A percentile compares a stretch with the other conserved stretches of the same genome.
These are phyloP conservation scores for Corapipo altera DNA, from an alignment of 2,113 vertebrate genomes.

Conservation along the genomic window DNA sequence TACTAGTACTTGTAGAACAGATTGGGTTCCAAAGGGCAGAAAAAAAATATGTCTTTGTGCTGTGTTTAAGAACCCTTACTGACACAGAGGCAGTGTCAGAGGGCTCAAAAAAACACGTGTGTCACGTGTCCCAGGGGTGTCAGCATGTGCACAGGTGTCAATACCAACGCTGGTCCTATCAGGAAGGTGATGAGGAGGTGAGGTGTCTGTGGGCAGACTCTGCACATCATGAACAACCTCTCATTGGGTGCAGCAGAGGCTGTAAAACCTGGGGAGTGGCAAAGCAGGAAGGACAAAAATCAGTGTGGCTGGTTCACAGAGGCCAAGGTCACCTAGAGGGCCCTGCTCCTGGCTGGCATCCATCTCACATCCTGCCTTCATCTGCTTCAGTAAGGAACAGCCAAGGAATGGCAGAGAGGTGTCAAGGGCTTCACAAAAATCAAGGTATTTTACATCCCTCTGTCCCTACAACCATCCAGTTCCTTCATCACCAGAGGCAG, in stretches of 20 bases:
- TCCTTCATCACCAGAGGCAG: neutral
- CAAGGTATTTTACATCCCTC: neutral
- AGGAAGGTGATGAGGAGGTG: neutral
- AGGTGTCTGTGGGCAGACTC: neutral
- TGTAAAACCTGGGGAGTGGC: neutral
- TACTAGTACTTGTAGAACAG: neutral
- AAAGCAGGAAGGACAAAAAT: neutral
- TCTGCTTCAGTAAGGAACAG: neutral
- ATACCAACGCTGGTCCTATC: accelerated
- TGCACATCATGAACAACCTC: neutral
- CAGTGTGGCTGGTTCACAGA: neutral
- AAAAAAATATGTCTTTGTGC: neutral
- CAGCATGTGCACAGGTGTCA: neutral
- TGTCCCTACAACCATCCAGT: neutral
- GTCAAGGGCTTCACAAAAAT: neutral
- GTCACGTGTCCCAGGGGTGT: accelerated
- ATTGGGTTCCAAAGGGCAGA: neutral
- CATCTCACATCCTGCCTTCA: accelerated
- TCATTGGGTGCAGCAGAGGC: neutral
- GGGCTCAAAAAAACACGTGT: neutral
- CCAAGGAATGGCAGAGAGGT: neutral
- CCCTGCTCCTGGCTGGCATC: neutral
- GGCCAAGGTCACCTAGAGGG: neutral
- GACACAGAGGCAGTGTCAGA: neutral
- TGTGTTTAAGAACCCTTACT: neutral